phyloP scores from a whole-genome alignment of 2,113 vertebrate genomes.

The Dasyprocta punctata region DNA sequence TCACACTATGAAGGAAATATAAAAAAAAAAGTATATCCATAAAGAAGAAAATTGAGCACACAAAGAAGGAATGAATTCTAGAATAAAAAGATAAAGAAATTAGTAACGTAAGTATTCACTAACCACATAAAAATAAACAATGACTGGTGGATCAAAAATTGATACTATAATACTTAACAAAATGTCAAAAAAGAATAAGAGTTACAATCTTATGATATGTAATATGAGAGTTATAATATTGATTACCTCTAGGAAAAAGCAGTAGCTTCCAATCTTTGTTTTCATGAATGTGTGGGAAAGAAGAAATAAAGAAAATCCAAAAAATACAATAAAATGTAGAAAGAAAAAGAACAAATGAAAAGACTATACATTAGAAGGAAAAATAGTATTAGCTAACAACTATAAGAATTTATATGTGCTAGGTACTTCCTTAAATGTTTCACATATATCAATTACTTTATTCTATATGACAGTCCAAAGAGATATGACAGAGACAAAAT shows the following conservation, averaged over 20 bases:
- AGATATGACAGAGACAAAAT: not conserved
- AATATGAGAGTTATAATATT: not conserved
- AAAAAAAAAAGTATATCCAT: not conserved
- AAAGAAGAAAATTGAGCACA: not conserved
- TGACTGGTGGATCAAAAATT: not conserved
- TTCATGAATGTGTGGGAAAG: not conserved
- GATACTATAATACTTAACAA: not conserved
- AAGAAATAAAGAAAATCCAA: not conserved
- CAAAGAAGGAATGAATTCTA: not conserved
- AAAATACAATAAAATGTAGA: not conserved
- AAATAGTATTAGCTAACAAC: not conserved
- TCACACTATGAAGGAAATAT: not conserved
- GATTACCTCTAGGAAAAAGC: not conserved
- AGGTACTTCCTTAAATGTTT: not conserved
- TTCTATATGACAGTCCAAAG: not conserved
- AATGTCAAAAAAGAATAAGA: not conserved
- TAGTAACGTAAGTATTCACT: not conserved
- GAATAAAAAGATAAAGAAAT: not conserved
- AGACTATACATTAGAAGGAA: not conserved
- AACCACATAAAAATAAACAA: not conserved
- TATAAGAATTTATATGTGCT: not conserved
- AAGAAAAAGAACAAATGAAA: not conserved
- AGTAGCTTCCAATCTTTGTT: not conserved
- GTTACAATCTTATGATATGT: not conserved
- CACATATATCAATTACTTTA: not conserved